Percentiles rank a stretch among this genome's conserved stretches.
Conservation (phyloP, 2,888 invertebrate species). For the Calliphora vomitoria region DNA sequence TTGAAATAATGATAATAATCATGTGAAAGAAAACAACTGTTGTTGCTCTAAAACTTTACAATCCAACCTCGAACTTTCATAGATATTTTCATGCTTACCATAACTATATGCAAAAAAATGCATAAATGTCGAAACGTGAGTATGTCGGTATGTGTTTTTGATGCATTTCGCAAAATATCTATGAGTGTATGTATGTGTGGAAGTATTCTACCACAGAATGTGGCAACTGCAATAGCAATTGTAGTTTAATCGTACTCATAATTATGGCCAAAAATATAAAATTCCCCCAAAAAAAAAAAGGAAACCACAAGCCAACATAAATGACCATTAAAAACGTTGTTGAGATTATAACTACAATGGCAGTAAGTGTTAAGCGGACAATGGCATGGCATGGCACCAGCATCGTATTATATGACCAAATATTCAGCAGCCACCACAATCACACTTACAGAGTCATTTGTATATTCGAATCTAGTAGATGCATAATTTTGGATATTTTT, state of each 20-base stretch:
- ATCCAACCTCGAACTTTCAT: background rate
- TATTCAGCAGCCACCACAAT: background rate
- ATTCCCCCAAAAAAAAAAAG: constrained; percentile 2
- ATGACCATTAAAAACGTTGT: constrained; percentile 69
- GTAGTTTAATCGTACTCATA: constrained; percentile 72
- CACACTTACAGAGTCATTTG: constrained; percentile 33
- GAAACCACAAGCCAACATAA: constrained; percentile 59
- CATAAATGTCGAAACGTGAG: constrained; percentile 22
- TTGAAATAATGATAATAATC: background rate
- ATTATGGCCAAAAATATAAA: constrained; percentile 66
- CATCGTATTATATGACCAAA: constrained; percentile 33
- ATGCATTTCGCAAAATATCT: constrained; percentile 55
- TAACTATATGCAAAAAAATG: constrained; percentile 14
- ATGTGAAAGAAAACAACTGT: background rate
- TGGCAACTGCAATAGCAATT: constrained; percentile 72
- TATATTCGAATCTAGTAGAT: constrained; percentile 32
- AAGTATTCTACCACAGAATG: constrained; percentile 60
- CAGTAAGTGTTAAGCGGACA: constrained; percentile 71
- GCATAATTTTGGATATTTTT: constrained; percentile 18
- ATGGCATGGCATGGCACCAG: constrained; percentile 59
- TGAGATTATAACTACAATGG: constrained; percentile 62
- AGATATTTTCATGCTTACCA: constrained; percentile 27
- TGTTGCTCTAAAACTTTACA: background rate
- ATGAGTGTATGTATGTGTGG: background rate
- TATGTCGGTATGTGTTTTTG: constrained; percentile 4